Percentiles rank a stretch among this genome's conserved stretches.
Conservation (phyloP, 1,140 invertebrate genomes). For the Brachionus angularis region DNA sequence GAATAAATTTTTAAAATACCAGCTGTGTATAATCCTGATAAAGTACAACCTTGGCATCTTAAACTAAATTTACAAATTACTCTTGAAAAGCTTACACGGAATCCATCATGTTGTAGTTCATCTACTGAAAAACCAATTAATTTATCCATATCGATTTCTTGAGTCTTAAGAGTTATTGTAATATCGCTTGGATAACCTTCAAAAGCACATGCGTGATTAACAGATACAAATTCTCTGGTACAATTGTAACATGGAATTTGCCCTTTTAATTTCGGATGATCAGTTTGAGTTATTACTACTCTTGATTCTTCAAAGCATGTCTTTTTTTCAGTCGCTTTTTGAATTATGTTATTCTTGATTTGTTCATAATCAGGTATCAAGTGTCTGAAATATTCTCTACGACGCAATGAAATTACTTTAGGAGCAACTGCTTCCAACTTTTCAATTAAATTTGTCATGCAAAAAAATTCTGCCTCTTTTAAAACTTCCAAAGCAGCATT, state of each 20-base stretch:
- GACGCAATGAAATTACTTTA: slow-evolving; percentile 35
- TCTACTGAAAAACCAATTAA: slow-evolving; percentile 38
- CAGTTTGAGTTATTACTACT: slow-evolving; percentile 43
- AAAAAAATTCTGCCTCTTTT: slow-evolving; percentile 42
- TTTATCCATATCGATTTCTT: slow-evolving; percentile 43
- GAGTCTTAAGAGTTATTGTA: slow-evolving; percentile 24
- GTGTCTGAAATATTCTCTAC: slow-evolving; percentile 24
- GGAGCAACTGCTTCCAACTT: slow-evolving; percentile 21
- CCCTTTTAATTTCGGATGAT: slow-evolving; percentile 41
- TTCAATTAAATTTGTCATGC: slow-evolving; percentile 21
- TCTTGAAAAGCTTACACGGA: not conserved
- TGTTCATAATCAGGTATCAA: slow-evolving; percentile 43
- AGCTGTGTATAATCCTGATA: slow-evolving; percentile 43
- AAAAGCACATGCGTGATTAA: slow-evolving; percentile 44
- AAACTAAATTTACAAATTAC: slow-evolving; percentile 44
- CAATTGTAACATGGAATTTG: slow-evolving; percentile 44
- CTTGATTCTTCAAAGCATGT: slow-evolving; percentile 32
- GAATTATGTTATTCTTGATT: slow-evolving; percentile 40
- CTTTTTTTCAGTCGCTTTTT: slow-evolving; percentile 25
- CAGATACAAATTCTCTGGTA: slow-evolving; percentile 41
- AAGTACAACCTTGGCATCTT: slow-evolving; percentile 37
- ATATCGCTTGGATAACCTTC: slow-evolving; percentile 33
- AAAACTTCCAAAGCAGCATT: slow-evolving; percentile 23
- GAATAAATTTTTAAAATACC: slow-evolving; percentile 31
- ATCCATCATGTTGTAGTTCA: slow-evolving; percentile 37